A percentile compares a stretch with the other conserved stretches of the same genome.
Evolutionary conservation across 1,140 invertebrate genomes (phyloP).

Genomic region (Diachasmimorpha longicaudata): DNA sequence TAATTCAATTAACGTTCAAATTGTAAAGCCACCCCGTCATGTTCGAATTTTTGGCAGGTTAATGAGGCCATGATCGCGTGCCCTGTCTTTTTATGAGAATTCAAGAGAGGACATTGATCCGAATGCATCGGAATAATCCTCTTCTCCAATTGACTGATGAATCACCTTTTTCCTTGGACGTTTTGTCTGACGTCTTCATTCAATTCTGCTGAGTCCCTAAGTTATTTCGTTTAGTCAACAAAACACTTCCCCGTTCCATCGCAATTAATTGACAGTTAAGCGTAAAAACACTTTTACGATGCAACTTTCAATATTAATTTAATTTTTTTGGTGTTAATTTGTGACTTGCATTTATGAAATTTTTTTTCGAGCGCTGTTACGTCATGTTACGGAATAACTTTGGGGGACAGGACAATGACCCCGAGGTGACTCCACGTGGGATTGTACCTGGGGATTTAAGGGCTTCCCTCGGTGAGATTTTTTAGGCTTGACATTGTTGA

Average conservation of each 20-base stretch:
- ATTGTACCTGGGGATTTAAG: not conserved
- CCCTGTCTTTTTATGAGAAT: too few species aligned
- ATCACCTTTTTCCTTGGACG: too few species aligned
- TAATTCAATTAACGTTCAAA: too few species aligned
- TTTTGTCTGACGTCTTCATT: conserved; percentile 8
- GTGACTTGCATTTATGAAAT: not conserved
- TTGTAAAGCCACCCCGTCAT: too few species aligned
- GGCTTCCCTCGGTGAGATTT: too few species aligned
- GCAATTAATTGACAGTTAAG: not conserved
- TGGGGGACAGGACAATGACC: not conserved
- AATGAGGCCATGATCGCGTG: too few species aligned
- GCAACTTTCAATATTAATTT: not conserved
- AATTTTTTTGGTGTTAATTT: too few species aligned
- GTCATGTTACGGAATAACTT: not conserved
- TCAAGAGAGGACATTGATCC: too few species aligned
- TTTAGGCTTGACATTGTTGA: not conserved
- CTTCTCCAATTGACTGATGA: too few species aligned
- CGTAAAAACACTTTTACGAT: not conserved
- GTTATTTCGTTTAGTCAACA: too few species aligned
- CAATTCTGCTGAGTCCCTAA: not conserved
- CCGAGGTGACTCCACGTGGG: not conserved
- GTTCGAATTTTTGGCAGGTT: too few species aligned
- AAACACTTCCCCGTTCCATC: conserved; percentile 11
- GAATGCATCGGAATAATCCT: too few species aligned
- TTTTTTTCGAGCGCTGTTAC: not conserved